A percentile compares a stretch with the other conserved stretches of the same genome.
Conservation (phyloP, 2,888 invertebrate genomes). For the Diarsia brunnea region DNA sequence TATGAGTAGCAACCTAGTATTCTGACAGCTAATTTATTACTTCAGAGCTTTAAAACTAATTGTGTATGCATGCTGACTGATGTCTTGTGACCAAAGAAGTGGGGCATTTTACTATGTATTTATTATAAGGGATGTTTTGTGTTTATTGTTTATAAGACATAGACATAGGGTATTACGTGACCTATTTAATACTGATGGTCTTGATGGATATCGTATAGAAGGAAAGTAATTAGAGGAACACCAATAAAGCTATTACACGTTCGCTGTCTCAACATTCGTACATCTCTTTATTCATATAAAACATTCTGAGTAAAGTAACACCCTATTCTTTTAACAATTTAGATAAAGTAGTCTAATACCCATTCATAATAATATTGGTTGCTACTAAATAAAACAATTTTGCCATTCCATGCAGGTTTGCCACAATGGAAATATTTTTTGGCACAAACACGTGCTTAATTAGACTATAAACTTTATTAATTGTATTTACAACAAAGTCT, state of each 20-base stretch:
- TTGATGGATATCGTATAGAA: conserved; percentile 6
- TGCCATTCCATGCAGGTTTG: conserved; percentile 28
- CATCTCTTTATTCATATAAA: conserved; percentile 7
- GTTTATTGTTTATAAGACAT: not conserved
- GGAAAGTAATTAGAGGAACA: not conserved
- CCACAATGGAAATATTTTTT: conserved; percentile 57
- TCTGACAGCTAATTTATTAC: conserved; percentile 25
- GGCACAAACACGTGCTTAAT: conserved; percentile 81
- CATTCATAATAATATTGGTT: conserved; percentile 24
- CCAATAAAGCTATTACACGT: conserved; percentile 3
- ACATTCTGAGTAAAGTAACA: conserved; percentile 16
- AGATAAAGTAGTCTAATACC: conserved; percentile 33
- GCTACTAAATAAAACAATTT: conserved; percentile 39
- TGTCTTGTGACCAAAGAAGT: conserved; percentile 54
- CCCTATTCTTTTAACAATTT: conserved; percentile 27
- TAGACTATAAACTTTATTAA: conserved; percentile 72
- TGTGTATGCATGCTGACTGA: conserved; percentile 47
- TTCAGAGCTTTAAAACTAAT: conserved; percentile 39
- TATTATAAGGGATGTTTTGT: conserved; percentile 5
- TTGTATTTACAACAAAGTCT: conserved; percentile 83
- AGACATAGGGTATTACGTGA: conserved; percentile 23
- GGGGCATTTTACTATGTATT: conserved; percentile 20
- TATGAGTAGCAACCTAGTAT: conserved; percentile 58
- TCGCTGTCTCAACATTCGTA: conserved; percentile 23
- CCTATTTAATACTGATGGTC: conserved; percentile 32